Conservation (phyloP, 1,140 invertebrate genomes). For the Drosophila athabasca region DNA sequence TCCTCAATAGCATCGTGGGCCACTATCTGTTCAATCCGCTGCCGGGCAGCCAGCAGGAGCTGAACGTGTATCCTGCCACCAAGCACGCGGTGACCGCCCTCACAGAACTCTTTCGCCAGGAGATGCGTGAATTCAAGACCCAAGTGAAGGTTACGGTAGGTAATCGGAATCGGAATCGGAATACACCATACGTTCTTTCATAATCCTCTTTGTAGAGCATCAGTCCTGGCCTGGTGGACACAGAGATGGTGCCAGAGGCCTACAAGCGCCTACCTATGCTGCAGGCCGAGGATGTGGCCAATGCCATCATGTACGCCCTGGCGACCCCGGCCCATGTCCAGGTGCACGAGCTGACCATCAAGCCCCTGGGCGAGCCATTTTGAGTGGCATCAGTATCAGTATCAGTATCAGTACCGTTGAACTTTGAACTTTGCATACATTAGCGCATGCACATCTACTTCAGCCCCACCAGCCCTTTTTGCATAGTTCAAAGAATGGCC, state of each 20-base stretch:
- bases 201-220: slow-evolving; percentile 83
- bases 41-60: slow-evolving; percentile 55
- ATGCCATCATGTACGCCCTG: slow-evolving; percentile 85
- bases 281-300: slow-evolving; percentile 84
- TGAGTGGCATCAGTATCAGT: slow-evolving; percentile 7
- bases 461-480: too few relatives aligned
- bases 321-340: slow-evolving; percentile 85
- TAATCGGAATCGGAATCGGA: background rate
- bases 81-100: slow-evolving; percentile 89
- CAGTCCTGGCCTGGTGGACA: slow-evolving; percentile 86
- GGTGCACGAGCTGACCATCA: slow-evolving; percentile 82
- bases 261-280: slow-evolving; percentile 67
- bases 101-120: slow-evolving; percentile 86
- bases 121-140: slow-evolving; percentile 86
- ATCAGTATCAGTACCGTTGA: background rate
- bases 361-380: slow-evolving; percentile 74
- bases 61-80: slow-evolving; percentile 86
- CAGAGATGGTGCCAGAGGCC: slow-evolving; percentile 84
- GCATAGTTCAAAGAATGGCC: too few relatives aligned
- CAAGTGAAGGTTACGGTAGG: slow-evolving; percentile 89
- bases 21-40: slow-evolving; percentile 84
- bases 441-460: too few relatives aligned
- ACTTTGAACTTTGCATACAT: slow-evolving; percentile 2
- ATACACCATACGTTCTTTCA: too few relatives aligned
- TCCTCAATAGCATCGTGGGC: slow-evolving; percentile 88